Evolutionary conservation across 2,113 vertebrate genomes (phyloP).

Genomic region (Atherinomorus stipes): DNA sequence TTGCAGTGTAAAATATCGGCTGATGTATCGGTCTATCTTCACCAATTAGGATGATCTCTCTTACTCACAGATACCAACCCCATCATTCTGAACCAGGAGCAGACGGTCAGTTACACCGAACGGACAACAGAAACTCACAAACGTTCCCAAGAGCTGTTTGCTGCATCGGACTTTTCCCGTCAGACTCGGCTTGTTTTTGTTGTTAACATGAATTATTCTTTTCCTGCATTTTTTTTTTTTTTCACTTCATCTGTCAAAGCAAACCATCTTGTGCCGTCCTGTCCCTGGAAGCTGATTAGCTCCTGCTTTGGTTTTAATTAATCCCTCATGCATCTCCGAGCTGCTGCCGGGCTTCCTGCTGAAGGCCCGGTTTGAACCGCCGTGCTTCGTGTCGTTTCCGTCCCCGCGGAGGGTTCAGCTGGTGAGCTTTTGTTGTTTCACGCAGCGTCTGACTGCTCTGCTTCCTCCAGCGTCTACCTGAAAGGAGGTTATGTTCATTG

Average conservation of each 20-base stretch:
- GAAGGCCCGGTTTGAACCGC: slow-evolving; percentile 4
- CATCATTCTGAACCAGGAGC: too few relatives aligned
- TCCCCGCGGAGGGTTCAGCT: not conserved
- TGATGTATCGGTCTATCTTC: too few relatives aligned
- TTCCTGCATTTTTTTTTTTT: not conserved
- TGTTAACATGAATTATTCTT: too few relatives aligned
- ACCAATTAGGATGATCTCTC: too few relatives aligned
- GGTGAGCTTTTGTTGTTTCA: not conserved
- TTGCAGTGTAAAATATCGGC: too few relatives aligned
- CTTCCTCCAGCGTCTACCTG: slow-evolving; percentile 13
- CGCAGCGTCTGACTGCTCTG: slow-evolving; percentile 10
- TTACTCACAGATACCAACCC: too few relatives aligned
- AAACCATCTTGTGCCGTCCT: slow-evolving; percentile 9
- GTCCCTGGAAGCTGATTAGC: slow-evolving; percentile 38
- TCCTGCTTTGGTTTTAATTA: slow-evolving; percentile 45
- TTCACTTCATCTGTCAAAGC: slow-evolving; percentile 25
- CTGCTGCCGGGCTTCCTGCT: slow-evolving; percentile 19
- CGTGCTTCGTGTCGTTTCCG: not conserved
- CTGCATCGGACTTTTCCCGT: too few relatives aligned
- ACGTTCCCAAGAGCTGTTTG: too few relatives aligned
- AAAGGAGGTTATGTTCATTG: slow-evolving; percentile 40
- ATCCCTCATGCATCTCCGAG: slow-evolving; percentile 20
- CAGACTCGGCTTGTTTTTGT: too few relatives aligned
- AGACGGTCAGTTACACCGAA: too few relatives aligned
- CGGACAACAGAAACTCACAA: too few relatives aligned